A percentile compares a stretch with the other conserved stretches of the same genome.
These are phyloP conservation scores for Channa argus DNA, from an alignment of 2,113 vertebrate genomes.

Conservation along the genomic window DNA sequence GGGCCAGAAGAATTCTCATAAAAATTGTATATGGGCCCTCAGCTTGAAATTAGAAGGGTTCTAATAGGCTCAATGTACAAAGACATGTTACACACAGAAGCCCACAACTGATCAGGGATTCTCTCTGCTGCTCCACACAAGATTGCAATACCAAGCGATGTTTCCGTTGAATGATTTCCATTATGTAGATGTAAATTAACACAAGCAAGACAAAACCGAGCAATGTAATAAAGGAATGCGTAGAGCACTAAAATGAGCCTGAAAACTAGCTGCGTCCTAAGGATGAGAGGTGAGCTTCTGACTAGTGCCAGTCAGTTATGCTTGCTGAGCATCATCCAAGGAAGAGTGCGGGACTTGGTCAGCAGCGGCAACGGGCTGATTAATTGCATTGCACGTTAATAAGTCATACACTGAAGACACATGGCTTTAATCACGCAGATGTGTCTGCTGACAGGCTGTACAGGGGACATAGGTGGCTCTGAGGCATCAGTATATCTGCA, in stretches of 20 bases:
- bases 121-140: slow-evolving; percentile 57
- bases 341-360: slow-evolving; percentile 59
- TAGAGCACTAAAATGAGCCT: slow-evolving; percentile 37
- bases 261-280: slow-evolving; percentile 44
- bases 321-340: slow-evolving; percentile 68
- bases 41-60: slow-evolving; percentile 56
- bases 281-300: slow-evolving; percentile 47
- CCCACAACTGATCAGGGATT: slow-evolving; percentile 58
- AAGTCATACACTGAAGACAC: slow-evolving; percentile 73
- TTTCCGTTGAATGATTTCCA: slow-evolving; percentile 67
- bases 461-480: slow-evolving; percentile 41
- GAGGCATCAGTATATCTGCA: slow-evolving; percentile 42
- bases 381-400: slow-evolving; percentile 81
- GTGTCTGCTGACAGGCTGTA: slow-evolving; percentile 54
- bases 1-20: slow-evolving; percentile 67
- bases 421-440: slow-evolving; percentile 72
- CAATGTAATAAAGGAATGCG: slow-evolving; percentile 54
- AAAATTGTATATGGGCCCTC: slow-evolving; percentile 56
- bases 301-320: slow-evolving; percentile 61
- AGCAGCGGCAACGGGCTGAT: slow-evolving; percentile 67
- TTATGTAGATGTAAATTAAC: slow-evolving; percentile 71
- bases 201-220: slow-evolving; percentile 42
- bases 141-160: slow-evolving; percentile 51
- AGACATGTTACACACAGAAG: slow-evolving; percentile 44
- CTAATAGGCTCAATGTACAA: slow-evolving; percentile 49